Evolutionary conservation across 2,888 invertebrate species (phyloP).

Genomic region (Actias luna): DNA sequence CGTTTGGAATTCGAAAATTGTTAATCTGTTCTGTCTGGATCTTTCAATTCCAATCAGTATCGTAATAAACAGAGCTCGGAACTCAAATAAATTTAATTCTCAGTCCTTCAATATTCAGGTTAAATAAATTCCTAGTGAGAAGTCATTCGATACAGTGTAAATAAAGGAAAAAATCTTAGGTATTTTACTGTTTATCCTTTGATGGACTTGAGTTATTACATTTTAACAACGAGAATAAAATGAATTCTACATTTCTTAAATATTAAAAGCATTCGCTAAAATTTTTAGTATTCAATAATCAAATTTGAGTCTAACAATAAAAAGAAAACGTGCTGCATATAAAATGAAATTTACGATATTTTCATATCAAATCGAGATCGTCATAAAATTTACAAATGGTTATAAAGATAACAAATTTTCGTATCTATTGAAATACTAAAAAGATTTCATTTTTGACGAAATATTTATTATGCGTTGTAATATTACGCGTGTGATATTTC

Average conservation of each 20-base stretch:
- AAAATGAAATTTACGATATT: conserved; percentile 41
- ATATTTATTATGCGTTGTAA: conserved; percentile 29
- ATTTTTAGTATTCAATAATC: neutral
- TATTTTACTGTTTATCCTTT: conserved; percentile 25
- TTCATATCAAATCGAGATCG: conserved; percentile 11
- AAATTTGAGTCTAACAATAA: conserved; percentile 24
- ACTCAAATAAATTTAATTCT: conserved; percentile 41
- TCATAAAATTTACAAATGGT: neutral
- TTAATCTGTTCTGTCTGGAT: conserved; percentile 45
- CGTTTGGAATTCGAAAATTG: conserved; percentile 48
- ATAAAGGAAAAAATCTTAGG: conserved; percentile 31
- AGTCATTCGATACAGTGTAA: conserved; percentile 35
- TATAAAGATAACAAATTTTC: neutral
- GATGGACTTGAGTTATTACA: neutral
- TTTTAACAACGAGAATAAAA: neutral
- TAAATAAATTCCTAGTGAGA: conserved; percentile 35
- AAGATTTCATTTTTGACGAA: conserved; percentile 26
- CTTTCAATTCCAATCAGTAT: conserved; percentile 38
- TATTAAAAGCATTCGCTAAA: neutral
- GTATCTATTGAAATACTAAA: conserved; percentile 15
- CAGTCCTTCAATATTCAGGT: conserved; percentile 32
- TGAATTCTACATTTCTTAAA: neutral
- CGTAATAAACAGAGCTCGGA: conserved; percentile 35
- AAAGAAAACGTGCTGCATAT: conserved; percentile 34
- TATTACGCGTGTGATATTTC: conserved; percentile 32